Percentiles rank a stretch among this genome's conserved stretches.
phyloP scores from a whole-genome alignment of 92 coral and sea anemone genomes.

The Phenganax subtilis region DNA sequence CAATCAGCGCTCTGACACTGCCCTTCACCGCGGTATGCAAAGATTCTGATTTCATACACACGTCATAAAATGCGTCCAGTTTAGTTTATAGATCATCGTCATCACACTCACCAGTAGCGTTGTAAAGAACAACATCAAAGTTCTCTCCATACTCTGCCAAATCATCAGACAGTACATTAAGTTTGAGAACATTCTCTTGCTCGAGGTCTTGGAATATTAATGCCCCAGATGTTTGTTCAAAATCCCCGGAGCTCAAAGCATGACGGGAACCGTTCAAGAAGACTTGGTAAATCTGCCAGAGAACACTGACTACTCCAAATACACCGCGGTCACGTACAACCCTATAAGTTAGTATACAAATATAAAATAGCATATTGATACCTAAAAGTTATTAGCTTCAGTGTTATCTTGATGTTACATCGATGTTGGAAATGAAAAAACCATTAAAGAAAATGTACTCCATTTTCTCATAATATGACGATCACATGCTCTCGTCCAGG shows the following conservation, averaged over 20 bases:
- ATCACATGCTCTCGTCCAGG: no score
- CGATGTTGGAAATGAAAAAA: no score
- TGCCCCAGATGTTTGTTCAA: conserved; percentile 50
- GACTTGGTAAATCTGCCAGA: conserved; percentile 59
- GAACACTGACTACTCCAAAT: conserved; percentile 72
- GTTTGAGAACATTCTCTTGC: conserved; percentile 30
- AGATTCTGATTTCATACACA: neutral
- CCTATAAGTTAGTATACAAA: conserved; percentile 37
- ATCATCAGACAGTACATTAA: conserved; percentile 57
- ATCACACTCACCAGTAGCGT: conserved; percentile 72
- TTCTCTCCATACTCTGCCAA: conserved; percentile 76
- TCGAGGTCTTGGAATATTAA: conserved; percentile 55
- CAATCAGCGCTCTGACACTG: no score
- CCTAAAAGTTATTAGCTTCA: no score
- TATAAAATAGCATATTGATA: neutral
- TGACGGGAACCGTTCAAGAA: conserved; percentile 51
- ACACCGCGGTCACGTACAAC: conserved; percentile 53
- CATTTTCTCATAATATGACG: no score
- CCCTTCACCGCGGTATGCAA: no score
- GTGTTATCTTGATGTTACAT: no score
- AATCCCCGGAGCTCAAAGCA: conserved; percentile 63
- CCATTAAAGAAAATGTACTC: no score
- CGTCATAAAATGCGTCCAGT: neutral
- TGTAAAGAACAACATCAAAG: conserved; percentile 65
- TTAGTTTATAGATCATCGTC: neutral